Evolutionary conservation across 2,888 invertebrate species (phyloP), one percentile per base, ranked within the genome.

Genomic region (Julus scanicus): DNA sequence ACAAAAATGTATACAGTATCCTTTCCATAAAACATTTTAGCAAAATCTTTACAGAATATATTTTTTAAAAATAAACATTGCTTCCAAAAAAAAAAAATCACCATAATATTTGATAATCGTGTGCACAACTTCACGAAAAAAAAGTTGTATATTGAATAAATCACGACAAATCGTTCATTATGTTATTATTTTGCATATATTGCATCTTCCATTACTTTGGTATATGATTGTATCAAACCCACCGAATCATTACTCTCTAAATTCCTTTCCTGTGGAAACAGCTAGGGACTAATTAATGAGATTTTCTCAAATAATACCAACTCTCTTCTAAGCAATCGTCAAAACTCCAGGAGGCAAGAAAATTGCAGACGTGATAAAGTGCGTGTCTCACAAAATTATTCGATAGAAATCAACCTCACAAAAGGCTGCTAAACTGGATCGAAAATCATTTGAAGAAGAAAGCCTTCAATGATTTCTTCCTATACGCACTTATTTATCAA

Each of bases 341-440:
- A 80, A 80, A 80, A 37, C 80, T 80, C 29, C 80, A 37, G 80
- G 80, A 80, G 80, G 80, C 80, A 29, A 80, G 13, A 80, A 71
- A 80, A 80, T 11, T 37, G 37, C 80, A 80, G 29, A 80, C 80
- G 80, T 80, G 80, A 80, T 80, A 80, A 37, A 37, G 80, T 80
- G 80, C 80, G 37, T 80, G 37, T 80, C 20, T 13, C 80, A 80
- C 37, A 44, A 80, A 80, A 29, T 80, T 71, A 29, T 80, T 37
- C 80, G 80, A 37, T 80, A 37, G 37, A 37, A 80, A 80, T 80
- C 80, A 37, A 80, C 11, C 80, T 9, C 29, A 80, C 37, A 80
- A 80, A 80, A 80, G 37, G 9, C 37, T 29, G 37, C 37, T 37
- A 37, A 80, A 37, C 29, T 80, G 37, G 80, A 80, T 13, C 80